These are phyloP conservation scores for Zaprionus lachaisei DNA, from an alignment of 1,140 invertebrate genomes.

Conservation along the genomic window DNA sequence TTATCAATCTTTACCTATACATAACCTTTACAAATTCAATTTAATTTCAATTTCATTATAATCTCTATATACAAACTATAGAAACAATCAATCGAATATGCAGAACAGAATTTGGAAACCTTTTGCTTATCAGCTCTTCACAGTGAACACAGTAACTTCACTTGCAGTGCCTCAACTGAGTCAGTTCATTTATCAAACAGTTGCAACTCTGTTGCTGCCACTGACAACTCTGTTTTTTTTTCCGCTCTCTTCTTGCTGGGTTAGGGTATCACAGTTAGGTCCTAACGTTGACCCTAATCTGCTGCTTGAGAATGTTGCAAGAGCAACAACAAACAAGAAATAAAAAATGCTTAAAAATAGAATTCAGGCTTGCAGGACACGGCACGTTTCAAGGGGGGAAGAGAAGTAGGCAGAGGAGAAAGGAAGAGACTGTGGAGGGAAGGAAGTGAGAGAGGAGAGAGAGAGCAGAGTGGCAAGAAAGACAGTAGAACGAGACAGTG, in stretches of 20 bases:
- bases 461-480: background rate
- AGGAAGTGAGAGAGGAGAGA: background rate
- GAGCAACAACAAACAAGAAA: background rate
- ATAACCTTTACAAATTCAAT: too few species aligned
- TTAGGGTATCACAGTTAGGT: conserved; percentile 27
- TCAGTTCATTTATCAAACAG: background rate
- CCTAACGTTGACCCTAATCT: conserved; percentile 52
- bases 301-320: conserved; percentile 52
- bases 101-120: too few species aligned
- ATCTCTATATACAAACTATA: too few species aligned
- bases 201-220: background rate
- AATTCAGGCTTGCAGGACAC: conserved; percentile 49
- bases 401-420: conserved; percentile 14
- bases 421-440: conserved; percentile 37
- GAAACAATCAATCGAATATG: too few species aligned
- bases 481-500: too few species aligned
- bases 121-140: too few species aligned
- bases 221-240: background rate
- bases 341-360: conserved; percentile 70
- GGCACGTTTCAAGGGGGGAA: conserved; percentile 55
- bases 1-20: too few species aligned
- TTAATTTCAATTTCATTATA: too few species aligned
- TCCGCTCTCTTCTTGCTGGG: background rate
- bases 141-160: background rate
- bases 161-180: background rate